Conservation (phyloP, 2,888 invertebrate species). For the Drosophila buzzatii region DNA sequence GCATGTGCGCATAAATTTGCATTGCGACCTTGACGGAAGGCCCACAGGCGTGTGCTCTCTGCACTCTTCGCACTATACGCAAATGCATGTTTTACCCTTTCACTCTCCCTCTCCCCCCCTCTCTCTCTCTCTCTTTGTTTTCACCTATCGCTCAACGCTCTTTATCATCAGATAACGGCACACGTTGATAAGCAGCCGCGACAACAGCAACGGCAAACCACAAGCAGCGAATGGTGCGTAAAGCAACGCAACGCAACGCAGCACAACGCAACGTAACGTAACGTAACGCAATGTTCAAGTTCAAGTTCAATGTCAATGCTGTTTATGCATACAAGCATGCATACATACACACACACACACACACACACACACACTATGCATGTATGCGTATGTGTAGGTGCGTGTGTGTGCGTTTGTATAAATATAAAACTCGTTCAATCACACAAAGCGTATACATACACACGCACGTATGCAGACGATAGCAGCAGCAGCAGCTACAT, state of each 20-base stretch:
- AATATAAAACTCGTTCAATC: slow-evolving; percentile 73
- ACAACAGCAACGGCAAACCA: slow-evolving; percentile 5
- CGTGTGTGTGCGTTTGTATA: slow-evolving; percentile 18
- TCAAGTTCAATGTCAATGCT: slow-evolving; percentile 76
- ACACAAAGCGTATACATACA: slow-evolving; percentile 35
- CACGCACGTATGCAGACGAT: slow-evolving; percentile 38
- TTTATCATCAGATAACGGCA: slow-evolving; percentile 67
- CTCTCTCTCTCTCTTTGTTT: background rate
- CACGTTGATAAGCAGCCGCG: slow-evolving; percentile 57
- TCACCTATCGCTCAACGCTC: background rate
- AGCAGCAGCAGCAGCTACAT: slow-evolving; percentile 21
- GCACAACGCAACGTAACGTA: slow-evolving; percentile 25
- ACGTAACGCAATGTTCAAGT: slow-evolving; percentile 58
- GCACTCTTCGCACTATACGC: background rate
- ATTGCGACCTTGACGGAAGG: slow-evolving; percentile 60
- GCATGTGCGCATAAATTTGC: slow-evolving; percentile 76
- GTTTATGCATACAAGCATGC: slow-evolving; percentile 14
- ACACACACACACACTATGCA: background rate
- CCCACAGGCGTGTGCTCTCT: background rate
- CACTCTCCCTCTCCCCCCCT: too few species aligned
- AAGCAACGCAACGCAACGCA: slow-evolving; percentile 33
- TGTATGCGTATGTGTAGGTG: slow-evolving; percentile 27
- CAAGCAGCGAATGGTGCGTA: slow-evolving; percentile 54
- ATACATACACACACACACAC: background rate
- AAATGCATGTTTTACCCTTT: background rate